A percentile compares a stretch with the other conserved stretches of the same genome.
phyloP scores from a whole-genome alignment of 2,113 vertebrate species.

The Pteronura brasiliensis region DNA sequence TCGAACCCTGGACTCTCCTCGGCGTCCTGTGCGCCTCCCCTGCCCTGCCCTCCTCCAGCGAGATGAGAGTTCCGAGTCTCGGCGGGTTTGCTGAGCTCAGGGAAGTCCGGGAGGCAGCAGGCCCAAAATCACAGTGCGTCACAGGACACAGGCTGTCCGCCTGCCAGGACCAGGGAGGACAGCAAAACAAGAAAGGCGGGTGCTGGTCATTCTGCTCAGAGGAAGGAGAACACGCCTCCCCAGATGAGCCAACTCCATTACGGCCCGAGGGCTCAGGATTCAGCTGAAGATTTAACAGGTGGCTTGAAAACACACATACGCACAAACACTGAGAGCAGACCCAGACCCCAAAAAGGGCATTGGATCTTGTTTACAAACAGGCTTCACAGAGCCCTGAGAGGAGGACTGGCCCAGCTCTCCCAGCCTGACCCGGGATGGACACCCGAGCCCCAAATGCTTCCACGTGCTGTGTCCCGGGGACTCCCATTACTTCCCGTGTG shows the following conservation, averaged over 20 bases:
- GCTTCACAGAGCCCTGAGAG: background rate
- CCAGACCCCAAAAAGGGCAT: background rate
- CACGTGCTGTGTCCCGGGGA: background rate
- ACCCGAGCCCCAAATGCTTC: background rate
- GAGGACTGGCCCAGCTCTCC: background rate
- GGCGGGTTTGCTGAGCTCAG: background rate
- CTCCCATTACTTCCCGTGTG: background rate
- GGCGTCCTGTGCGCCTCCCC: background rate
- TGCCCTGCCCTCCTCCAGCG: background rate
- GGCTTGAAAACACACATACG: background rate
- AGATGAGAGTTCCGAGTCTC: background rate
- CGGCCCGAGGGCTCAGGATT: background rate
- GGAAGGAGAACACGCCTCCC: background rate
- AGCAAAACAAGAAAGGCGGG: background rate
- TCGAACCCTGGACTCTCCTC: background rate
- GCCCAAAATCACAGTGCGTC: background rate
- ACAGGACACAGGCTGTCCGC: background rate
- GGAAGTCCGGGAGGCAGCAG: rapidly evolving
- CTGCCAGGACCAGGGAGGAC: too few relatives aligned
- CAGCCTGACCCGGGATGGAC: background rate
- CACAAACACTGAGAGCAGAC: background rate
- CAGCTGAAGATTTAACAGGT: background rate
- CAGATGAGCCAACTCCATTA: background rate
- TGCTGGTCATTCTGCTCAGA: background rate
- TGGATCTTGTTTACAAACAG: slow-evolving; percentile 14